Percentiles rank a stretch among this genome's conserved stretches.
These are phyloP conservation scores for Eristalis tenax DNA, from an alignment of 2,888 invertebrate genomes.

Conservation along the genomic window DNA sequence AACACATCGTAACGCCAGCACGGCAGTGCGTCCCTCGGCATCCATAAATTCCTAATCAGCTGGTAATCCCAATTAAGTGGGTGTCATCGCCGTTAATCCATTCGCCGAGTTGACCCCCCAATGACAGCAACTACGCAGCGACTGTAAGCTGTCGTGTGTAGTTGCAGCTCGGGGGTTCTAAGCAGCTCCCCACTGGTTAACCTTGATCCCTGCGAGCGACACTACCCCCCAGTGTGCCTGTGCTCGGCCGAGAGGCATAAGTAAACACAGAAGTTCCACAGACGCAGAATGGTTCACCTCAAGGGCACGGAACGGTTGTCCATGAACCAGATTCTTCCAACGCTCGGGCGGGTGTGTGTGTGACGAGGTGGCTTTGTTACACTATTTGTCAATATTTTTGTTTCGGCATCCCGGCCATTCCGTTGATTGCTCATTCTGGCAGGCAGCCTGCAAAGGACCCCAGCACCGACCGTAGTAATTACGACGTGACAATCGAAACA, in stretches of 20 bases:
- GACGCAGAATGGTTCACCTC: not conserved
- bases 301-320: not conserved
- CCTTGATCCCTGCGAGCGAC: not conserved
- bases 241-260: not conserved
- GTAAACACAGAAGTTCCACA: not conserved
- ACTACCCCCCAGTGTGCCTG: not conserved
- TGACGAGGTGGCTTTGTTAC: not conserved
- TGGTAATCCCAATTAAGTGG: slow-evolving; percentile 4
- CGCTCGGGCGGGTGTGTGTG: not conserved
- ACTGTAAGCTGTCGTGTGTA: not conserved
- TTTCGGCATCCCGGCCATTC: not conserved
- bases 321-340: not conserved
- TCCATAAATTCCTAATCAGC: slow-evolving; percentile 20
- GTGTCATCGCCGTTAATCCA: not conserved
- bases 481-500: not conserved
- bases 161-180: not conserved
- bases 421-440: not conserved
- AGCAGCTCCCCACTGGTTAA: not conserved
- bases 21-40: not conserved
- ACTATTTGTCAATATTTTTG: not conserved
- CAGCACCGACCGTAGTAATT: not conserved
- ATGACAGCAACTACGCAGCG: not conserved
- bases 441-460: not conserved
- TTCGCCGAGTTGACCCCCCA: not conserved
- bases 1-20: not conserved